Base-by-base conservation (phyloP, 2,113 vertebrate genomes). In the Nothoprocta perdicaria region DNA sequence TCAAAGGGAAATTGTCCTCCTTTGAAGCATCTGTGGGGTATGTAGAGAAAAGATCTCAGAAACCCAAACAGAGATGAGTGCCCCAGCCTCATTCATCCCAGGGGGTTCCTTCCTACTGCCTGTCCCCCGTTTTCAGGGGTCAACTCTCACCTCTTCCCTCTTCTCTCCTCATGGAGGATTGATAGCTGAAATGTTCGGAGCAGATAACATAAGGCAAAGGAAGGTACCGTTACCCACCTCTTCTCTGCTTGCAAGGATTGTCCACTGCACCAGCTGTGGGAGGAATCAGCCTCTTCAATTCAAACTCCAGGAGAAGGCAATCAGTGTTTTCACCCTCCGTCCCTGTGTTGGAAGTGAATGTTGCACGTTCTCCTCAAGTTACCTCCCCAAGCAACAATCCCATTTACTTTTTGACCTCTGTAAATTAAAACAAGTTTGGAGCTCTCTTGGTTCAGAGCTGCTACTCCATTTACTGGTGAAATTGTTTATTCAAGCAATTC, bases 401-500 rank as follows among this genome's bases (percentile, higher is more conserved):
- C 95, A 94, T 95, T 96, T 95, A 77, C 89, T 96, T 95, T 89
- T 92, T 94, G 92, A 95, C 94, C 94, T 95, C 73, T 80, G 81
- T 74, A 96, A 96, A 96, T 95, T 92, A 95, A 95, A 96, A 94
- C 66, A 96, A 94, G 80, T 96, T 96, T 93, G 88, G 84, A 94
- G 89, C 75, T 84, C 90, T 93, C 76, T 89, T 88, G 79, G 66
- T 96, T 95, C 81, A 80, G 81, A 92, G 80, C 88, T 46, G 86
- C 91, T 88, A 62, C 89, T 96, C 92, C 91, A 93, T 94, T 96
- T 95, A 94, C 89, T 95, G 77, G 87, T 90, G 91, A 93, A 93
- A 94, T 93, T 93, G 89, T 95, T 95, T 97, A 96, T 93, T 94
- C 89, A 93, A 72, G 88, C 79, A 96, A 96, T 95, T 96, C 96